Evolutionary conservation across 1,140 invertebrate species (phyloP), one percentile per base, ranked within the genome.

Genomic region (Drosophila bocqueti): DNA sequence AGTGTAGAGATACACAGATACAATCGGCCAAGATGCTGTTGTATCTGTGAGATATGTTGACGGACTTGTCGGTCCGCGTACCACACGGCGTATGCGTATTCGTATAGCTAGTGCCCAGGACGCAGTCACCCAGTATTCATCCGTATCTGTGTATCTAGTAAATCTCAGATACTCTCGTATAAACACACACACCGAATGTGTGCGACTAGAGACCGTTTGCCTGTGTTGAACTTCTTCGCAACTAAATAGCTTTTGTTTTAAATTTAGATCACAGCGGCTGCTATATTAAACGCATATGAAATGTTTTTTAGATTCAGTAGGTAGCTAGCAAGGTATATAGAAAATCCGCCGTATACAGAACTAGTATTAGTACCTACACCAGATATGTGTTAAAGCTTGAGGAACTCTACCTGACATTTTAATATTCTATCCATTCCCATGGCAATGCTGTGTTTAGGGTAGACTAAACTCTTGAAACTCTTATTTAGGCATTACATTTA

Each of bases 201-300:
- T 63, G 65, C 54, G 57, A 63, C 49, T 34, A 61, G 34, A 58
- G 65, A 31, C 43, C 36, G 61, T 68, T 72, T 76, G 75, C 83
- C 65, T 84, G 83, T 89, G 65, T 78, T 87, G 87, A 91, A 91
- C 87, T 91, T 91, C 87, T 91, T 89, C 86, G 87, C 87, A 91
- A 91, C 87, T 91, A 87, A 91, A 91, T 91, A 91, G 87, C 87
- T 91, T 91, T 91, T 87, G 87, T 83, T 91, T 91, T 91, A 91
- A 91, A 73, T 91, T 91, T 91, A 91, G 87, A 83, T 50, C 71
- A 87, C 61, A 83, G 80, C 82, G 77, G 76, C 77, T 67, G 73
- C 86, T 91, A 91, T 91, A 90, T 91, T 90, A 90, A 90, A 90
- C 82, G 82, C 85, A 90, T 87, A 87, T 87, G 83, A 90, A 90